Evolutionary conservation across 2,113 vertebrate species (phyloP).

Genomic region (Rousettus leschenaultii): DNA sequence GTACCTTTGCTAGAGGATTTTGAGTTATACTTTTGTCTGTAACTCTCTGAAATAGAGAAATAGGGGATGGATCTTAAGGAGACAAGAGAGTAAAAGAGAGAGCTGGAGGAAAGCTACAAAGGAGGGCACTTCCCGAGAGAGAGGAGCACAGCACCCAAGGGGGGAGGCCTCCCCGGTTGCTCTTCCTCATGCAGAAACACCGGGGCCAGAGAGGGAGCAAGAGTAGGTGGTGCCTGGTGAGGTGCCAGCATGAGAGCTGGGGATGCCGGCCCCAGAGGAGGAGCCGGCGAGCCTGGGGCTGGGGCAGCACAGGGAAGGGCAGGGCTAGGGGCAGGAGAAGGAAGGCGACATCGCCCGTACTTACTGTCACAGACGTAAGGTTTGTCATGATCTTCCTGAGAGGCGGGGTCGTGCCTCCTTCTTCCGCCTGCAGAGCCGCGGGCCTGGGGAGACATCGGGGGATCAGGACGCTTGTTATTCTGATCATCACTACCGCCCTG

Average conservation of each 20-base stretch:
- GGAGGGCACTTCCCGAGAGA: not conserved
- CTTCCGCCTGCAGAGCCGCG: conserved; percentile 92
- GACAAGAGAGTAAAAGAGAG: conserved; percentile 42
- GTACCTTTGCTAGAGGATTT: conserved; percentile 87
- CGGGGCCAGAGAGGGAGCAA: not conserved
- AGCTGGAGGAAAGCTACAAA: conserved; percentile 24
- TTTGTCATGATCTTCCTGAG: conserved; percentile 94
- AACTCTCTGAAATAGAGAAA: conserved; percentile 90
- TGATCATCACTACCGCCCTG: rapidly evolving
- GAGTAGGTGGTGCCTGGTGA: not conserved
- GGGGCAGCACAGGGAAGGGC: not conserved
- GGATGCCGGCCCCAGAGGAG: conserved; percentile 1
- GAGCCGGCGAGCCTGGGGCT: not conserved
- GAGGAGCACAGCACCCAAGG: not conserved
- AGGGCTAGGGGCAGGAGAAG: not conserved
- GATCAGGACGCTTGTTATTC: not conserved
- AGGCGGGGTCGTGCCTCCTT: conserved; percentile 89
- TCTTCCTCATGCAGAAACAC: conserved; percentile 57
- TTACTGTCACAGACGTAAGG: conserved; percentile 99
- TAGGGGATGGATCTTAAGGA: conserved; percentile 74
- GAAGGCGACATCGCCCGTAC: conserved; percentile 76
- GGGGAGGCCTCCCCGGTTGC: not conserved
- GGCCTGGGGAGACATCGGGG: conserved; percentile 84
- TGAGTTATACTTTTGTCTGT: conserved; percentile 91
- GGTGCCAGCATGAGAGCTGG: conserved; percentile 42